Evolutionary conservation across 2,113 vertebrate genomes (phyloP).

Genomic region (Hiodon tergisus): DNA sequence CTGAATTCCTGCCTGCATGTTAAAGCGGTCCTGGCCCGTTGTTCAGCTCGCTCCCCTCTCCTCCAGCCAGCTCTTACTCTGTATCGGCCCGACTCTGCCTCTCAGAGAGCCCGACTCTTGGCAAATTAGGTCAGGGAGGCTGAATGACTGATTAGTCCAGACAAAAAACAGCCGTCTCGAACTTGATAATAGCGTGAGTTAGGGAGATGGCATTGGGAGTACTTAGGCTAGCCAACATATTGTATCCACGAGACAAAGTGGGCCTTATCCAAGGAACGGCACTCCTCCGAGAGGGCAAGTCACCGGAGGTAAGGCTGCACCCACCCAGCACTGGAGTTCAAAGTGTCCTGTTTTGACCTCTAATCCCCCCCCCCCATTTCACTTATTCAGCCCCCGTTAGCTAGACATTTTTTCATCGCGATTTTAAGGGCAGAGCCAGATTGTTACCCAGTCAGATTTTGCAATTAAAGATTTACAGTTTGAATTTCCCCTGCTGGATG

Average conservation of each 20-base stretch:
- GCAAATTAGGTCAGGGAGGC: constrained; percentile 36
- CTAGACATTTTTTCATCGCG: no score
- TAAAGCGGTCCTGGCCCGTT: neutral
- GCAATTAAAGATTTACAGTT: neutral
- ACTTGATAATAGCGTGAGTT: constrained; percentile 40
- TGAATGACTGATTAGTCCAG: constrained; percentile 46
- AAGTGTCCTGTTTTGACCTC: no score
- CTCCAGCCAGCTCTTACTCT: constrained; percentile 33
- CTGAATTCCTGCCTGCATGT: constrained; percentile 13
- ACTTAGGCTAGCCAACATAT: constrained; percentile 30
- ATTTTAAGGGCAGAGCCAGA: no score
- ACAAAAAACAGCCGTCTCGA: constrained; percentile 42
- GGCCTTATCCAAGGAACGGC: constrained; percentile 25
- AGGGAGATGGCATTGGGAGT: constrained; percentile 32
- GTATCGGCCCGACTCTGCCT: constrained; percentile 25
- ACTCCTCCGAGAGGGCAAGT: neutral
- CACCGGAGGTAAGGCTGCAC: no score
- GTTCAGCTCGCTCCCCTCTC: constrained; percentile 25
- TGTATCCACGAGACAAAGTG: constrained; percentile 39
- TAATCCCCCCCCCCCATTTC: no score
- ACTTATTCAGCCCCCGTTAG: no score
- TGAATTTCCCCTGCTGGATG: neutral
- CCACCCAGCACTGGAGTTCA: no score
- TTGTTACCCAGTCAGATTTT: no score
- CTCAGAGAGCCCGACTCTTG: constrained; percentile 34